Evolutionary conservation across 2,113 vertebrate species (phyloP).

Genomic region (Sander lucioperca): DNA sequence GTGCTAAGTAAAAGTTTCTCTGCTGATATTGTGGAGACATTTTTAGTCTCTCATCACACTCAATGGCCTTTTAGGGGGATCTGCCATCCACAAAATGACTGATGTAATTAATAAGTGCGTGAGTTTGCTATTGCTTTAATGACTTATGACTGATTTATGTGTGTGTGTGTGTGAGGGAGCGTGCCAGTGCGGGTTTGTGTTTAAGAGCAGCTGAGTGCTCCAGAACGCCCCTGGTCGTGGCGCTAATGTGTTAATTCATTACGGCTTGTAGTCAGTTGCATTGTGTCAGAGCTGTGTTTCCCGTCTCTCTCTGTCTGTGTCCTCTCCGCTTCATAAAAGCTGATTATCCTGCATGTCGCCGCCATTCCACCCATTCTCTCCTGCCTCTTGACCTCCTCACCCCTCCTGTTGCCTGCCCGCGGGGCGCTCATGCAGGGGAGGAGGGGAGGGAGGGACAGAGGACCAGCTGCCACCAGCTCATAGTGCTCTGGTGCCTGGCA

Average conservation of each 20-base stretch:
- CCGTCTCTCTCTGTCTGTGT: conserved; percentile 68
- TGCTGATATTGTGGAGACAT: conserved; percentile 17
- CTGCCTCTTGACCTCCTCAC: conserved; percentile 89
- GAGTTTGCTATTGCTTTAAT: conserved; percentile 61
- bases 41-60: conserved; percentile 43
- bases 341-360: conserved; percentile 84
- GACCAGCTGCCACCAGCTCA: conserved; percentile 87
- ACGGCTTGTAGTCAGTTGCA: conserved; percentile 75
- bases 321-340: conserved; percentile 86
- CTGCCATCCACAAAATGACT: conserved; percentile 66
- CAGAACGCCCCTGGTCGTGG: conserved; percentile 70
- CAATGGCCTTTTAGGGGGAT: conserved; percentile 43
- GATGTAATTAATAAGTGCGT: conserved; percentile 75
- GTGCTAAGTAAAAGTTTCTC: conserved; percentile 69
- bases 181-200: conserved; percentile 55
- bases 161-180: conserved; percentile 20
- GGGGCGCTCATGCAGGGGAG: conserved; percentile 75
- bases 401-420: conserved; percentile 86
- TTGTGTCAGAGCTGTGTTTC: conserved; percentile 76
- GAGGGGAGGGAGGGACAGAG: conserved; percentile 64
- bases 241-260: conserved; percentile 85
- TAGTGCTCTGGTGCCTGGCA: conserved; percentile 82
- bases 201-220: conserved; percentile 80
- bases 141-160: conserved; percentile 71
- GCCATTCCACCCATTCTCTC: conserved; percentile 75